Percentiles rank a stretch among this genome's conserved stretches.
Evolutionary conservation across 2,797 vertebrate genomes (phyloP).

Genomic region (Yasuhikotakia modesta): DNA sequence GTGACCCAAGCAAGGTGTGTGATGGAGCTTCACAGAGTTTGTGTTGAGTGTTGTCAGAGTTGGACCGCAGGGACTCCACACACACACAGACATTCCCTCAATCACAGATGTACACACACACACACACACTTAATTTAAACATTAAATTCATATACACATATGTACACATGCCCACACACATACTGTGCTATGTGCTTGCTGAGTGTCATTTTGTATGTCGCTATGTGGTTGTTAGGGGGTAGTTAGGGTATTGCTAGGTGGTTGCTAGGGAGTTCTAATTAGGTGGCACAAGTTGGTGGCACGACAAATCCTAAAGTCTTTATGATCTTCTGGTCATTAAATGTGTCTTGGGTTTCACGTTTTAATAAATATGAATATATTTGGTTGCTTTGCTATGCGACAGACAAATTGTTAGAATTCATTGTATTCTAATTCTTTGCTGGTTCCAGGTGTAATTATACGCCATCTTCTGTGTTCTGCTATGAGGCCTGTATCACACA

Average conservation of each 20-base stretch:
- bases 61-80: conserved; percentile 13
- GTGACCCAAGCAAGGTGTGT: conserved; percentile 40
- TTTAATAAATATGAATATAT: background rate
- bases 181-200: background rate
- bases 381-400: background rate
- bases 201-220: background rate
- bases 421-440: background rate
- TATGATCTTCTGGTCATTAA: too few species aligned
- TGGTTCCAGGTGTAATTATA: too few species aligned
- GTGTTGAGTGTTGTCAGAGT: conserved; percentile 40
- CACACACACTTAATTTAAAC: background rate
- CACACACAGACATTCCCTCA: conserved; percentile 4
- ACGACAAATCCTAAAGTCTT: background rate
- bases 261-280: too few species aligned
- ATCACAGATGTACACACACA: background rate
- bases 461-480: too few species aligned
- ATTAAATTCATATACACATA: background rate
- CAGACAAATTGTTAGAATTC: background rate
- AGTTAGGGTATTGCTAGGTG: too few species aligned
- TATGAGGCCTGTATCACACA: background rate
- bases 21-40: conserved; percentile 50
- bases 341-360: background rate
- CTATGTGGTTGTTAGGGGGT: background rate
- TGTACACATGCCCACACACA: background rate
- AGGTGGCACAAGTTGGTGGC: background rate